Evolutionary conservation across 2,888 invertebrate genomes (phyloP).

Genomic region (Octodonta nipae): DNA sequence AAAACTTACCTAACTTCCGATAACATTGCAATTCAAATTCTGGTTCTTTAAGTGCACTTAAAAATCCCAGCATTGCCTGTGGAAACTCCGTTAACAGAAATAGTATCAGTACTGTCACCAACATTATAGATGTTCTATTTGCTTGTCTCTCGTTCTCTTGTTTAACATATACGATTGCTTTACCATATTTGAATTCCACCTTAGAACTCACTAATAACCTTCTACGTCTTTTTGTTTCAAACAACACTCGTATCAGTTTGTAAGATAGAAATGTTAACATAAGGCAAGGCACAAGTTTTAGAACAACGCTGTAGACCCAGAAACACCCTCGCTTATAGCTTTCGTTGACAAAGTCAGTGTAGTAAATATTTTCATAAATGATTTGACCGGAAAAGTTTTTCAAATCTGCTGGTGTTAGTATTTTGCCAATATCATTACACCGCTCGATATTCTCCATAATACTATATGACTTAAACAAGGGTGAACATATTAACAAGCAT

Average conservation of each 20-base stretch:
- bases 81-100: slow-evolving; percentile 85
- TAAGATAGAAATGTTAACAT: slow-evolving; percentile 71
- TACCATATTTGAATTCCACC: slow-evolving; percentile 27
- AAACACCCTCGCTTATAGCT: slow-evolving; percentile 60
- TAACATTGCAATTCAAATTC: slow-evolving; percentile 70
- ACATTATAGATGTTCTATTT: slow-evolving; percentile 80
- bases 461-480: slow-evolving; percentile 66
- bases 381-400: no score
- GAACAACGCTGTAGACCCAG: slow-evolving; percentile 86
- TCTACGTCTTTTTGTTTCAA: slow-evolving; percentile 64
- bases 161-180: slow-evolving; percentile 26
- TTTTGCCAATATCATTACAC: slow-evolving; percentile 39
- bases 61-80: slow-evolving; percentile 68
- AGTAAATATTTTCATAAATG: slow-evolving; percentile 29
- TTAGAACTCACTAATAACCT: slow-evolving; percentile 45
- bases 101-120: slow-evolving; percentile 72
- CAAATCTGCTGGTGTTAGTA: slow-evolving; percentile 9
- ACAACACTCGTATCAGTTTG: slow-evolving; percentile 60
- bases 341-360: slow-evolving; percentile 45
- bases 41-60: slow-evolving; percentile 63
- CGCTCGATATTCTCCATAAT: slow-evolving; percentile 45
- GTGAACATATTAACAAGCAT: slow-evolving; percentile 73
- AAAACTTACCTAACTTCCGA: slow-evolving; percentile 61
- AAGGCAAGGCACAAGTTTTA: slow-evolving; percentile 83
- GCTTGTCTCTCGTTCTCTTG: slow-evolving; percentile 42